These are phyloP conservation scores for Anableps anableps DNA, from an alignment of 2,797 vertebrate species.

Conservation along the genomic window DNA sequence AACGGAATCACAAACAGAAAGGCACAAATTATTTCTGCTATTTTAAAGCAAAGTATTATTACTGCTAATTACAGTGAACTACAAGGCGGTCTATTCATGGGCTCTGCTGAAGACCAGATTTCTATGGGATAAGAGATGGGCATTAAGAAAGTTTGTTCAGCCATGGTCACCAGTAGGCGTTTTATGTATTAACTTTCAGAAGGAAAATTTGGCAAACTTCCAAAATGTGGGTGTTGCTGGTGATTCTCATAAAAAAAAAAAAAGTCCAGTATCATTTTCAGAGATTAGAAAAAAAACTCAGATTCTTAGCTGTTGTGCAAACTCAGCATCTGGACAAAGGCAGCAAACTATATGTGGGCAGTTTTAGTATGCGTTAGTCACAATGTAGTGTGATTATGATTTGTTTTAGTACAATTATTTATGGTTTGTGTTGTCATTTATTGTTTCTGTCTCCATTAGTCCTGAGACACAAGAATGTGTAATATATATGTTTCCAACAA, in stretches of 20 bases:
- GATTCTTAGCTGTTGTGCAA: not conserved
- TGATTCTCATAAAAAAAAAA: not conserved
- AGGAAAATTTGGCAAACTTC: conserved; percentile 2
- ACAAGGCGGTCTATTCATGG: not conserved
- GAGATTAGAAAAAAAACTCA: not conserved
- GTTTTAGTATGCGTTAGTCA: not conserved
- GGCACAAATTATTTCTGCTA: not conserved
- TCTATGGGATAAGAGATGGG: not conserved
- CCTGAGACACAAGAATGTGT: not conserved
- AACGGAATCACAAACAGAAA: not conserved
- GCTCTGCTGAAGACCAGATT: not conserved
- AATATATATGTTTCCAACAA: not conserved
- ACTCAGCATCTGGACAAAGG: not conserved
- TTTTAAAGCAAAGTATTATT: not conserved
- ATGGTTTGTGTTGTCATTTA: not conserved
- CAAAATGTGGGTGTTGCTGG: conserved; percentile 2
- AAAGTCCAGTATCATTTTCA: not conserved
- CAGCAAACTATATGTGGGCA: not conserved
- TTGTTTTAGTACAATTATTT: not conserved
- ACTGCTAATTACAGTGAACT: not conserved
- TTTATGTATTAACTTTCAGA: not conserved
- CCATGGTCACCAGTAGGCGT: not conserved
- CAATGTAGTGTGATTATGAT: not conserved
- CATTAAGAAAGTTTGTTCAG: not conserved
- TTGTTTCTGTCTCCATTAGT: not conserved